Conservation (phyloP, 2,888 invertebrate genomes). For the Isotomurus palustris region DNA sequence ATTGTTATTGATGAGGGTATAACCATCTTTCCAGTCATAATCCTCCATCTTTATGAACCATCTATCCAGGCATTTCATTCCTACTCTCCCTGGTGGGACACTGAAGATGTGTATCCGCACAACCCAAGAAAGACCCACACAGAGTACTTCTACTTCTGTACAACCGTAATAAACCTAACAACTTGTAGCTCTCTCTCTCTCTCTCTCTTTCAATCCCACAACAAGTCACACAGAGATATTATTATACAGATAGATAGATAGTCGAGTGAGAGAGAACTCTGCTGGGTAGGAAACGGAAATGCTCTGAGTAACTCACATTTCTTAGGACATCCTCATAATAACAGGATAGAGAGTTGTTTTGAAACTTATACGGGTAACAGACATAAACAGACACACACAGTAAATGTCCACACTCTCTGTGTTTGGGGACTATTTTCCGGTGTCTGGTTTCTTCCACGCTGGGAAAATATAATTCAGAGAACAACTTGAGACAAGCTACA, state of each 20-base stretch:
- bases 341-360: conserved; percentile 7
- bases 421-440: conserved; percentile 43
- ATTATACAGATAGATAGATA: no score
- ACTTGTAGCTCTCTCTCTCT: background rate
- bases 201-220: no score
- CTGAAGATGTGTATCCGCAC: no score
- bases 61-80: background rate
- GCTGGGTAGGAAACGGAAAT: conserved; percentile 47
- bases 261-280: no score
- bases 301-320: conserved; percentile 37
- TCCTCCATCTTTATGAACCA: background rate
- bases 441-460: conserved; percentile 44
- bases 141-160: no score
- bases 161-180: background rate
- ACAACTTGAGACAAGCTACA: no score
- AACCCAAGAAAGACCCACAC: no score
- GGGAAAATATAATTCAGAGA: no score
- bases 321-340: conserved; percentile 16
- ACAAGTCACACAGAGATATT: background rate
- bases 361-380: conserved; percentile 10
- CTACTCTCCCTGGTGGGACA: no score
- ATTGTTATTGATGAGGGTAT: conserved; percentile 16
- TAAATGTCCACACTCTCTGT: background rate
- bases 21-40: background rate
- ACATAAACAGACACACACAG: conserved; percentile 1